Evolutionary conservation across 2,888 invertebrate species (phyloP), one percentile per base, ranked within the genome.

Genomic region (Mesochorus sp.): DNA sequence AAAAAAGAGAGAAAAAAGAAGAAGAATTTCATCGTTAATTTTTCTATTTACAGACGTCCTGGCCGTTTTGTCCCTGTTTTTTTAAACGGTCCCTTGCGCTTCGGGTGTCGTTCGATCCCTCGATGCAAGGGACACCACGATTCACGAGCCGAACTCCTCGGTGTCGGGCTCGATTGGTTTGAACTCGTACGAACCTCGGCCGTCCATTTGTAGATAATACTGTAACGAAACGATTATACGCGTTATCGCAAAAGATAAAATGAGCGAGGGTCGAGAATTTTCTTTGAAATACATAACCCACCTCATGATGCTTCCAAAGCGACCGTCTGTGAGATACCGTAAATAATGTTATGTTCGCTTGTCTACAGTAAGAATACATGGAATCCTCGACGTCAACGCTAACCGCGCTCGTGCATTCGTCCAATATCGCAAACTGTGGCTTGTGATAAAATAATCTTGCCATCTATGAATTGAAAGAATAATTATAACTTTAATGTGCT

Each of bases 341-440:
- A 91, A 99, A 97, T 31, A 99, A 92, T 0, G 99, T 98, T 88
- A 99, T 99, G 71, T 95, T 95, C 84, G 93, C 94, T 92, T 93
- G 91, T 85, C 96, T 93, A 88, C 98, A 98, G 91, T 98, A 97
- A 84, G 96, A 95, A 89, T 99, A 99, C 97, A 99, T 99, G 82
- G 95, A 95, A 26, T 98, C 98, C 90, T 99, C 99, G 0, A 99
- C 99, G 91, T 99, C 99, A 0, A 99, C 97, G 57, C 98, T 98
- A 0, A 99, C 99, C 0, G 99, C 99, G 90, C 98, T 98, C 0
- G 99, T 99, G 90, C 99, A 99, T 91, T 99, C 99, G 88, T 99
- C 99, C 84, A 99, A 92, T 86, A 99, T 99, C 8, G 99, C 99
- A 92, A 99, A 99, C 92, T 99, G 98, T 0, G 99, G 99, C 89